Evolutionary conservation across 2,888 invertebrate genomes (phyloP).

Genomic region (Trachelus troglodyta): DNA sequence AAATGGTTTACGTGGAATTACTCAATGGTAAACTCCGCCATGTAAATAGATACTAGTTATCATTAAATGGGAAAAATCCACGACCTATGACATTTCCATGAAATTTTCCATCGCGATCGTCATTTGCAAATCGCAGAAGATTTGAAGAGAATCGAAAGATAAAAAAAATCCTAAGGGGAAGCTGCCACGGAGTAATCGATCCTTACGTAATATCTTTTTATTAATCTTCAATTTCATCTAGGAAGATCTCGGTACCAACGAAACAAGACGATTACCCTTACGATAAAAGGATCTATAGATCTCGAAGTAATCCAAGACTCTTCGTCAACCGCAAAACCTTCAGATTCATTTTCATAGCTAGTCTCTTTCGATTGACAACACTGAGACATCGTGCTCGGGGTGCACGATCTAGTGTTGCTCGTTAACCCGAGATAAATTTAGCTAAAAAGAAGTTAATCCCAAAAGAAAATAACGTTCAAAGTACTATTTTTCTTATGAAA

Average conservation of each 20-base stretch:
- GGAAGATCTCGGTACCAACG: not conserved
- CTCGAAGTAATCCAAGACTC: not conserved
- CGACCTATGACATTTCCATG: not conserved
- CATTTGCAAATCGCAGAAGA: not conserved
- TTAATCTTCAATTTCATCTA: not conserved
- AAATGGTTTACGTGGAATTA: not conserved
- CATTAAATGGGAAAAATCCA: not conserved
- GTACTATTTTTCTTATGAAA: not conserved
- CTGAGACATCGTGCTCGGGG: not conserved
- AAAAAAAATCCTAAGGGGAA: not conserved
- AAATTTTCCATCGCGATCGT: not conserved
- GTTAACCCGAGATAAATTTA: not conserved
- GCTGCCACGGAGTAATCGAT: not conserved
- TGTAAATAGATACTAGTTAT: not conserved
- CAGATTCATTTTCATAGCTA: not conserved
- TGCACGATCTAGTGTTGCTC: not conserved
- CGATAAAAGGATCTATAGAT: not conserved
- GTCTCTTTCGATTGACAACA: not conserved
- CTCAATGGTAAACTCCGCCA: not conserved
- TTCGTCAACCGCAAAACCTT: not conserved
- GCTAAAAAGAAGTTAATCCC: not conserved
- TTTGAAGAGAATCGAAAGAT: not conserved
- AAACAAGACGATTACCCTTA: not conserved
- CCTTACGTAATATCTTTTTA: not conserved
- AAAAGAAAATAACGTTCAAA: not conserved